phyloP scores from a whole-genome alignment of 2,113 vertebrate species.

The Pollimyrus isidori region DNA sequence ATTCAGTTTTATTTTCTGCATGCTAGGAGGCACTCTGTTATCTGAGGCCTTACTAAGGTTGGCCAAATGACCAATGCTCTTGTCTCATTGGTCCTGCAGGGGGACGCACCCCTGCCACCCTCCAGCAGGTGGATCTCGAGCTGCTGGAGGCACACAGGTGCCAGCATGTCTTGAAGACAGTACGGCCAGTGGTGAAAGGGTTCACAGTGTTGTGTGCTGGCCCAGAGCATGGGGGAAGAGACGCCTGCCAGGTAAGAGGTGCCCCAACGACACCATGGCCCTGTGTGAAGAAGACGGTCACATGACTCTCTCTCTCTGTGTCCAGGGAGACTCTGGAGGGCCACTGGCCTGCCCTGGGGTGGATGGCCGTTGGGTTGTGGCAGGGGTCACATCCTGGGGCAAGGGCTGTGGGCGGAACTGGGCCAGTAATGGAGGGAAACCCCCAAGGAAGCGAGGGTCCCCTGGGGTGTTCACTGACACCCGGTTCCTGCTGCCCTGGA shows the following conservation, averaged over 20 bases:
- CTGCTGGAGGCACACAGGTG: slow-evolving; percentile 63
- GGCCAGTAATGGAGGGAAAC: slow-evolving; percentile 55
- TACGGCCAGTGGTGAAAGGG: slow-evolving; percentile 47
- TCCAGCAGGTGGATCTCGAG: slow-evolving; percentile 70
- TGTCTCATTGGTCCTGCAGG: slow-evolving; percentile 43
- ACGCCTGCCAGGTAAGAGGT: slow-evolving; percentile 72
- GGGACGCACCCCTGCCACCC: slow-evolving; percentile 56
- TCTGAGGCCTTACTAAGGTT: neutral
- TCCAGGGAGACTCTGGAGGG: slow-evolving; percentile 78
- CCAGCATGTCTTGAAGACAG: slow-evolving; percentile 52
- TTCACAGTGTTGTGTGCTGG: slow-evolving; percentile 73
- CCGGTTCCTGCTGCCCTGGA: slow-evolving; percentile 66
- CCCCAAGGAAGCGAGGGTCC: slow-evolving; percentile 57
- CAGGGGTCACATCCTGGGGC: slow-evolving; percentile 81
- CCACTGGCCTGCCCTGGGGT: slow-evolving; percentile 66
- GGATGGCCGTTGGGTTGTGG: slow-evolving; percentile 59
- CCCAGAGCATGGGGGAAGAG: slow-evolving; percentile 70
- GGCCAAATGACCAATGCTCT: neutral
- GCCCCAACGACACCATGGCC: neutral
- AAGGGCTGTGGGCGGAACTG: slow-evolving; percentile 77
- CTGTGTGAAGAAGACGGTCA: neutral
- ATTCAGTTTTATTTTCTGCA: neutral
- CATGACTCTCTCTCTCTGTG: neutral
- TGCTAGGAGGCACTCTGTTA: neutral
- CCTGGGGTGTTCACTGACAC: slow-evolving; percentile 78